A percentile compares a stretch with the other conserved stretches of the same genome.
These are phyloP conservation scores for Ifrita kowaldi DNA, from an alignment of 2,113 vertebrate genomes.

Conservation along the genomic window DNA sequence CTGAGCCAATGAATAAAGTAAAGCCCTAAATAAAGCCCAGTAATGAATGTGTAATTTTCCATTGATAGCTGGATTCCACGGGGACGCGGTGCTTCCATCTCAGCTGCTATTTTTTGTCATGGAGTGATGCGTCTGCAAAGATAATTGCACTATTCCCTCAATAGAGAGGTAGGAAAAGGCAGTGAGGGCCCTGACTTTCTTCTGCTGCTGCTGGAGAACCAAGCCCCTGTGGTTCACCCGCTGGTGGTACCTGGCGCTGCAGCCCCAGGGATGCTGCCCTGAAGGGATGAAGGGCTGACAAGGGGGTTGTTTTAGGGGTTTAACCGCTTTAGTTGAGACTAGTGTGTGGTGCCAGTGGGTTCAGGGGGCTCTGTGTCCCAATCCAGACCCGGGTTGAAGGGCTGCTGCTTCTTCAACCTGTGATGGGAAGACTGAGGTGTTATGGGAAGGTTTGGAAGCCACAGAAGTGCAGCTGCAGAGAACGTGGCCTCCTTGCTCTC, in stretches of 20 bases:
- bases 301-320: accelerated
- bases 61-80: not conserved
- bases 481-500: not conserved
- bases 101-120: constrained; percentile 9
- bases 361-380: not conserved
- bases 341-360: accelerated
- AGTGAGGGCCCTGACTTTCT: not conserved
- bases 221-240: not conserved
- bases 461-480: not conserved
- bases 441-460: not conserved
- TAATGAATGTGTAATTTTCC: constrained; percentile 28
- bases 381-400: no score
- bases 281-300: no score
- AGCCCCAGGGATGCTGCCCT: not conserved
- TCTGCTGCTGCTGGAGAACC: not conserved
- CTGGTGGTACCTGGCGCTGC: not conserved
- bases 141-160: constrained; percentile 10
- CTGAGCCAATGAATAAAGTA: not conserved
- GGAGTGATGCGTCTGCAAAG: not conserved
- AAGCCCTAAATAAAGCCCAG: not conserved
- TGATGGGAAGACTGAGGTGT: not conserved
- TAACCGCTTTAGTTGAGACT: not conserved
- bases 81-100: not conserved
- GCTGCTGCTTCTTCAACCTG: not conserved
- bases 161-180: not conserved